A percentile compares a stretch with the other conserved stretches of the same genome.
Conservation (phyloP, 2,113 vertebrate species). For the Lamprotornis superbus region DNA sequence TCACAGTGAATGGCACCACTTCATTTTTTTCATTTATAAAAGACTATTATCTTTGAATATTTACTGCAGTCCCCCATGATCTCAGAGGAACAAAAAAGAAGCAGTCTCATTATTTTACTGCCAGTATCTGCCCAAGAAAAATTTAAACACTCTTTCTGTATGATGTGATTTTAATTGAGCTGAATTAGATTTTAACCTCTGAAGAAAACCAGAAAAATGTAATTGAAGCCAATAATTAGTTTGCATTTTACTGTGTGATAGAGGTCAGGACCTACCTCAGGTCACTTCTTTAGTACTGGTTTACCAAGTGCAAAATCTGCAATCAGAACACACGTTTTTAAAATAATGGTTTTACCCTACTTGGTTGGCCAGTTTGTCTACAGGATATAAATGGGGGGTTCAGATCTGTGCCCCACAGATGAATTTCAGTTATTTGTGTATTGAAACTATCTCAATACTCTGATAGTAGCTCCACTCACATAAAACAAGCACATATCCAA, state of each 20-base stretch:
- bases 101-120: neutral
- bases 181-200: neutral
- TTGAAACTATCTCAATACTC: neutral
- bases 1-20: neutral
- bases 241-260: neutral
- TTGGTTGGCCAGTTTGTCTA: neutral
- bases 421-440: neutral
- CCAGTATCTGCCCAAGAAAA: neutral
- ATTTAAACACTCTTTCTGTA: neutral
- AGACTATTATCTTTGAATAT: neutral
- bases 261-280: neutral
- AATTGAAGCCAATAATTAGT: neutral
- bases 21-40: neutral
- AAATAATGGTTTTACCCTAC: neutral
- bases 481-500: neutral
- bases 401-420: neutral
- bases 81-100: neutral
- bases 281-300: neutral
- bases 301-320: neutral
- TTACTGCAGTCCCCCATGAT: neutral
- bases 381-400: neutral
- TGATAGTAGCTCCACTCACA: neutral
- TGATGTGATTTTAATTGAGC: neutral
- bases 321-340: accelerated
- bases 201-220: neutral